phyloP scores from a whole-genome alignment of 2,888 invertebrate species.

The Himalopsyche anomala region DNA sequence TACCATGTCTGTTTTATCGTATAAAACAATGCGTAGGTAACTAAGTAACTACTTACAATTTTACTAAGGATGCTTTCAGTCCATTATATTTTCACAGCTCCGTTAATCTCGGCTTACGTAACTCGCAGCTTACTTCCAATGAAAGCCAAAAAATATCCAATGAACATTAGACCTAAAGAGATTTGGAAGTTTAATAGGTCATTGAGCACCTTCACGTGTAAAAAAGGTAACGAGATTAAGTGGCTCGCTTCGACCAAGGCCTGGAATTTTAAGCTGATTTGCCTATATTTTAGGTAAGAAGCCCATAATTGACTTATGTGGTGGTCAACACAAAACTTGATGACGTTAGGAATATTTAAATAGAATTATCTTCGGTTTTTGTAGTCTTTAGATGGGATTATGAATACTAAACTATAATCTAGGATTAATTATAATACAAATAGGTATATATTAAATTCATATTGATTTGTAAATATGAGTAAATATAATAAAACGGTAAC shows the following conservation, averaged over 20 bases:
- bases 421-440: too few species aligned
- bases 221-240: constrained; percentile 63
- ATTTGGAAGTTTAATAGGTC: constrained; percentile 63
- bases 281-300: not conserved
- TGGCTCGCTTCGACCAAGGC: constrained; percentile 44
- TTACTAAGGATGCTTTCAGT: constrained; percentile 26
- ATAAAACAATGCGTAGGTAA: constrained; percentile 20
- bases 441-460: too few species aligned
- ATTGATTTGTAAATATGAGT: too few species aligned
- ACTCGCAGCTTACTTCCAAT: constrained; percentile 43
- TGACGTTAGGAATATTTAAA: not conserved
- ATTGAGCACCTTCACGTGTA: constrained; percentile 63
- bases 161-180: constrained; percentile 62
- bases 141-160: constrained; percentile 64
- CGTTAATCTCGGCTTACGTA: constrained; percentile 9
- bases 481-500: too few species aligned
- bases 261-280: constrained; percentile 51
- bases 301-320: not conserved
- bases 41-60: not conserved
- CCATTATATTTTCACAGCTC: constrained; percentile 26
- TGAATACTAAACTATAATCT: too few species aligned
- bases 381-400: not conserved
- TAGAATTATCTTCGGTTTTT: not conserved
- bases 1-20: not conserved
- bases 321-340: not conserved